These are phyloP conservation scores for Tubulanus polymorphus DNA, from an alignment of 2,888 invertebrate genomes.

Conservation along the genomic window DNA sequence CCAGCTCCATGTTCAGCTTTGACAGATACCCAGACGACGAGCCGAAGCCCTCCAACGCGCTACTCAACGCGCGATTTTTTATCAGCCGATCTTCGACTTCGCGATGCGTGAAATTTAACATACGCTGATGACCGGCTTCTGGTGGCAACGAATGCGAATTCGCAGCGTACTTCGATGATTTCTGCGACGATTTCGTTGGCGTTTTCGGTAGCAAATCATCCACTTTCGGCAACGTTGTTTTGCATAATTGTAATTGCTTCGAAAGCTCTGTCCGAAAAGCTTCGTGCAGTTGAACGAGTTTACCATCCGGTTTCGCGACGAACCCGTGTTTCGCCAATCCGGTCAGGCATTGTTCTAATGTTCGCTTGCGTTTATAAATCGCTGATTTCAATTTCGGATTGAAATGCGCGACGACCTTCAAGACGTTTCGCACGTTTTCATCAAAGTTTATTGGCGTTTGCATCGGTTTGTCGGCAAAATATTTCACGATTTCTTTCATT, in stretches of 20 bases:
- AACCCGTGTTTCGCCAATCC: constrained; percentile 83
- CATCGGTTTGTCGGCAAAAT: no score
- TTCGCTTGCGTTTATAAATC: constrained; percentile 66
- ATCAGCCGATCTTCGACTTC: constrained; percentile 87
- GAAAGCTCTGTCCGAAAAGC: constrained; percentile 78
- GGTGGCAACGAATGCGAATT: constrained; percentile 67
- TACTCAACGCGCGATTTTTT: constrained; percentile 84
- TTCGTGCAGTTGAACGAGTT: constrained; percentile 70
- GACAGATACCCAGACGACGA: constrained; percentile 78
- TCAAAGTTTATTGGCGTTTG: no score
- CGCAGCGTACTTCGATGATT: constrained; percentile 38
- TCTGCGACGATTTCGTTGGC: constrained; percentile 46
- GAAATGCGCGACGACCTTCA: constrained; percentile 54
- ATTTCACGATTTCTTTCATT: no score
- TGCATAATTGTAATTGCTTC: constrained; percentile 78
- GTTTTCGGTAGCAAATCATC: no score
- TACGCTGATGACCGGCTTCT: constrained; percentile 82
- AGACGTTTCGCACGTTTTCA: no score
- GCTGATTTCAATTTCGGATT: constrained; percentile 62
- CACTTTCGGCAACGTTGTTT: constrained; percentile 78
- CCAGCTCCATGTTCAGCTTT: constrained; percentile 67
- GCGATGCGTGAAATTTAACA: constrained; percentile 74
- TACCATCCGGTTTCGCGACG: constrained; percentile 59
- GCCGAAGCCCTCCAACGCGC: constrained; percentile 65
- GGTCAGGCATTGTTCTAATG: constrained; percentile 80